Evolutionary conservation across 2,113 vertebrate genomes (phyloP).

Genomic region (Oreochromis tanganicae): DNA sequence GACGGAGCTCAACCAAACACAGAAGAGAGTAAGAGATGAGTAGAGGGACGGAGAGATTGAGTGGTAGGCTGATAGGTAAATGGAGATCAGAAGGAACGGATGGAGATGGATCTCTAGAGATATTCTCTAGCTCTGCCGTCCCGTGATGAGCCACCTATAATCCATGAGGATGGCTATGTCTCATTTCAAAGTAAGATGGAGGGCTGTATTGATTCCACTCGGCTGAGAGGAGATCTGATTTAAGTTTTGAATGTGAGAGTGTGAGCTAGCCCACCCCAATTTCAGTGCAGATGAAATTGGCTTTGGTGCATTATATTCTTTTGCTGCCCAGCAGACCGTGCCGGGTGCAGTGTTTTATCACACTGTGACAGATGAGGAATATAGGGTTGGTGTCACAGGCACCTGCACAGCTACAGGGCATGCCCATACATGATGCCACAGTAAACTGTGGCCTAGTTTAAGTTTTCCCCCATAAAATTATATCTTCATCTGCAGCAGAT

Average conservation of each 20-base stretch:
- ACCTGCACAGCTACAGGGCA: conserved; percentile 18
- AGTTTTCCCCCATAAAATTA: neutral
- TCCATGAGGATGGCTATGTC: conserved; percentile 70
- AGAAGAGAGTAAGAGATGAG: neutral
- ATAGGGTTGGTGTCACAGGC: neutral
- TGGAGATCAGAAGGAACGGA: conserved; percentile 50
- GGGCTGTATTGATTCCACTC: conserved; percentile 85
- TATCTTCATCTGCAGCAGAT: neutral
- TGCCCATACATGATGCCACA: neutral
- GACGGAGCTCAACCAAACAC: neutral
- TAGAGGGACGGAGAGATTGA: neutral
- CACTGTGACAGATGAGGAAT: conserved; percentile 61
- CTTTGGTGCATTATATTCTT: conserved; percentile 87
- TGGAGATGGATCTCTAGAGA: conserved; percentile 65
- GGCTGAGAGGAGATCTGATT: conserved; percentile 91
- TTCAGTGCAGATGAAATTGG: conserved; percentile 91
- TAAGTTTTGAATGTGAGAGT: conserved; percentile 75
- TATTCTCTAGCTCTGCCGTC: conserved; percentile 56
- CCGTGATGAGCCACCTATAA: conserved; percentile 53
- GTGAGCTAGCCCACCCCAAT: conserved; percentile 74
- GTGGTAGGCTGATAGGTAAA: conserved; percentile 8
- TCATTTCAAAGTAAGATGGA: conserved; percentile 97
- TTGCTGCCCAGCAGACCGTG: conserved; percentile 83
- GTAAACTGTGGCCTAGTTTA: neutral
- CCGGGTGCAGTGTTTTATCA: conserved; percentile 75